Evolutionary conservation across 2,888 invertebrate genomes (phyloP), one percentile per base, ranked within the genome.

Genomic region (Trachelus tabidus): DNA sequence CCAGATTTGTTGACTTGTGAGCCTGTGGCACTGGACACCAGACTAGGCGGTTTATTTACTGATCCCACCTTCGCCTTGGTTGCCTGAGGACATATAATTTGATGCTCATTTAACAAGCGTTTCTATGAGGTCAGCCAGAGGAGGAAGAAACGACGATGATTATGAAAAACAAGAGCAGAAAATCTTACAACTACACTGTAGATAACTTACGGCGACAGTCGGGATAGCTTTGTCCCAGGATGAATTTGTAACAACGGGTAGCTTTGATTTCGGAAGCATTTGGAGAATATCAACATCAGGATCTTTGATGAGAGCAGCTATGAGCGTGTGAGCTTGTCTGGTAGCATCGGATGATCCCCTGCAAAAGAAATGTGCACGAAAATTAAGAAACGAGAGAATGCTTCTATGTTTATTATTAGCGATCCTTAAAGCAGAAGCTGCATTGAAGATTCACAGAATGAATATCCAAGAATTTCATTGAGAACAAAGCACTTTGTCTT

Each of bases 281-380:
- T 96, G 95, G 84, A 95, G 92, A 85, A 98, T 96, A 91, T 98
- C 98, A 3, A 97, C 96, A 86, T 99, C 99, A 9, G 98, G 98
- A 93, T 99, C 99, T 91, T 97, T 97, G 88, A 99, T 97, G 88
- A 99, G 94, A 12, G 97, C 95, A 73, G 96, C 95, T 85, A 99
- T 99, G 88, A 99, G 94, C 85, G 94, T 94, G 89, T 98, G 96
- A 76, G 99, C 99, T 90, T 98, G 97, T 90, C 97, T 96, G 0
- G 97, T 98, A 11, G 98, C 97, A 87, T 99, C 98, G 33, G 96
- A 94, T 0, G 97, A 96, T 75, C 98, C 98, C 93, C 96, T 96
- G 90, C 0, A 83, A 92, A 79, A 80, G 73, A 68, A 79, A 78
- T 12, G 73, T 73, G 71, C 34, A 74, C 73, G 81, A 79, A 75